Conservation (phyloP, 2,113 vertebrate genomes). For the Phalacrocorax aristotelis region DNA sequence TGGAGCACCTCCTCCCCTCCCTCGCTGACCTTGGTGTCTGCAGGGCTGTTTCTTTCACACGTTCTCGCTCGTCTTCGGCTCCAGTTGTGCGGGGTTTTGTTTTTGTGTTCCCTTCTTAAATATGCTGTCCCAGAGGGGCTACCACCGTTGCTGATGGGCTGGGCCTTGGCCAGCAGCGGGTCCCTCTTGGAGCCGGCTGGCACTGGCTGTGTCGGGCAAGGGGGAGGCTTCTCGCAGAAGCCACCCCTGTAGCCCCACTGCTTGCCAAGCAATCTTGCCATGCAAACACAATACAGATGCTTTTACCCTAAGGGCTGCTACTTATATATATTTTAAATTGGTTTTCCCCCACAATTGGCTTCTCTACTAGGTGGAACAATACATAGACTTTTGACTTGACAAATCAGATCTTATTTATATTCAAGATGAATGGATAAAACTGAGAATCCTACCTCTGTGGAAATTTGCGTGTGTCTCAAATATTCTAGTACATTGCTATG, state of each 20-base stretch:
- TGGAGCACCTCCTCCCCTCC: background rate
- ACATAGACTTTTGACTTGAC: background rate
- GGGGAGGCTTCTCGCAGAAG: background rate
- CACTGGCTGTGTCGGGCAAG: background rate
- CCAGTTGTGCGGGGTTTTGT: too few relatives aligned
- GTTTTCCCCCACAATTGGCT: background rate
- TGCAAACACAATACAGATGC: background rate
- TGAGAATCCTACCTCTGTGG: background rate
- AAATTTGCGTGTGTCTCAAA: background rate
- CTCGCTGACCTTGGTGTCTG: background rate
- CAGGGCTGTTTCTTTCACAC: background rate
- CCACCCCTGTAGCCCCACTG: background rate
- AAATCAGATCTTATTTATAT: background rate
- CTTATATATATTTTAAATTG: background rate
- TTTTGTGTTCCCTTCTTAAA: background rate
- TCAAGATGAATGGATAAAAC: background rate
- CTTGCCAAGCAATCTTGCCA: background rate
- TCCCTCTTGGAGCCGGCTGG: background rate
- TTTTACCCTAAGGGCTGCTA: background rate
- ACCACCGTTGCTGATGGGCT: background rate
- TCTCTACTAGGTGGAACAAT: background rate
- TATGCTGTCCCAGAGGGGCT: background rate
- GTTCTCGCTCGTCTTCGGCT: background rate
- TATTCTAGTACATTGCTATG: background rate
- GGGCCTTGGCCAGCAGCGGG: background rate